These are phyloP conservation scores for Zaprionus camerounensis DNA, from an alignment of 1,140 invertebrate genomes.

Conservation along the genomic window DNA sequence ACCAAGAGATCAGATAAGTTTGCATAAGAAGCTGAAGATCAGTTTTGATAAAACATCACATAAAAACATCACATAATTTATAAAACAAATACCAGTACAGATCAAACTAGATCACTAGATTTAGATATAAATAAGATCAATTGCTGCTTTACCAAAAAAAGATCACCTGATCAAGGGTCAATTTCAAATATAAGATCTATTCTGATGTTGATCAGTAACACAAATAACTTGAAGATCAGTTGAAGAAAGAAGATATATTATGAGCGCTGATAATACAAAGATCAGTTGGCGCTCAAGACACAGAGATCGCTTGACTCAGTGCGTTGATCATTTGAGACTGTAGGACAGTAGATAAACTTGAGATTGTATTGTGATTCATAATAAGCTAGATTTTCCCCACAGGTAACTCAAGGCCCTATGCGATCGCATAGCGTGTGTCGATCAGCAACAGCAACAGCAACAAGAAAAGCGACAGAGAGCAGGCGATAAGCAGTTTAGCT, in stretches of 20 bases:
- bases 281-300: background rate
- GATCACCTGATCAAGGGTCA: background rate
- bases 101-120: too few species aligned
- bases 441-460: constrained; percentile 15
- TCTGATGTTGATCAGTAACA: background rate
- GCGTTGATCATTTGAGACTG: background rate
- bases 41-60: background rate
- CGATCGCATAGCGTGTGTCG: constrained; percentile 25
- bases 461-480: constrained; percentile 17
- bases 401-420: constrained; percentile 3
- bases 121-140: background rate
- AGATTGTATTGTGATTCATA: background rate
- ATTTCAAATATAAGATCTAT: background rate
- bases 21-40: background rate
- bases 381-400: constrained; percentile 22
- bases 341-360: background rate
- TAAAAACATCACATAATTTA: too few species aligned
- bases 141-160: background rate
- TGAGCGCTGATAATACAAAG: background rate
- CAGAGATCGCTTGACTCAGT: background rate
- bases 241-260: background rate
- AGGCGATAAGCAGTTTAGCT: constrained; percentile 32
- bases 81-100: too few species aligned
- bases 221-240: background rate
- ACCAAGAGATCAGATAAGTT: background rate